Percentiles rank a stretch among this genome's conserved stretches.
Conservation (phyloP, 2,113 vertebrate genomes). For the Elephantulus edwardii region DNA sequence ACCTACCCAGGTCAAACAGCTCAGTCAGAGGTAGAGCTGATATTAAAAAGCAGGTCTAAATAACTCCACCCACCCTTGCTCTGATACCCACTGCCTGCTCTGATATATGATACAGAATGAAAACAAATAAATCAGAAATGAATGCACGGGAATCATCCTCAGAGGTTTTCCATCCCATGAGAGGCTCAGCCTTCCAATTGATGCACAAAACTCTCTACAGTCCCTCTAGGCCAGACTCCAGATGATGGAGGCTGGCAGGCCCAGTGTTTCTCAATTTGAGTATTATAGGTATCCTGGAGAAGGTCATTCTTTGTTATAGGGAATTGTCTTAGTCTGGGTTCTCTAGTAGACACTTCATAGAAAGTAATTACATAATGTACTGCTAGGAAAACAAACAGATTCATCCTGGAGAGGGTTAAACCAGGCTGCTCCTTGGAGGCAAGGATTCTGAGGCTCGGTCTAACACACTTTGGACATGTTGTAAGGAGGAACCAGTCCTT, state of each 20-base stretch:
- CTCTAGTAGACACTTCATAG: neutral
- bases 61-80: neutral
- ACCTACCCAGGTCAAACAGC: neutral
- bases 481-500: too few relatives aligned
- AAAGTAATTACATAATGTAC: neutral
- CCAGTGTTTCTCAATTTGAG: neutral
- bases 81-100: too few relatives aligned
- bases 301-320: neutral
- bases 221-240: neutral
- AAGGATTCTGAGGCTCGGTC: too few relatives aligned
- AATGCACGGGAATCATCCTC: neutral
- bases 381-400: too few relatives aligned
- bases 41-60: neutral
- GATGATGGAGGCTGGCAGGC: neutral
- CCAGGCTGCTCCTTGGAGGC: too few relatives aligned
- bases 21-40: neutral
- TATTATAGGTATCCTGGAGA: neutral
- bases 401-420: too few relatives aligned
- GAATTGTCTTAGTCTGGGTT: neutral
- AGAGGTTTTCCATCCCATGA: neutral
- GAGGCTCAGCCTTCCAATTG: neutral
- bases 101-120: neutral
- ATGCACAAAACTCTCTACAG: too few relatives aligned
- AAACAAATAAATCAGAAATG: neutral
- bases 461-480: too few relatives aligned